A percentile compares a stretch with the other conserved stretches of the same genome.
Evolutionary conservation across 2,113 vertebrate species (phyloP).

Genomic region (Gila orcuttii): DNA sequence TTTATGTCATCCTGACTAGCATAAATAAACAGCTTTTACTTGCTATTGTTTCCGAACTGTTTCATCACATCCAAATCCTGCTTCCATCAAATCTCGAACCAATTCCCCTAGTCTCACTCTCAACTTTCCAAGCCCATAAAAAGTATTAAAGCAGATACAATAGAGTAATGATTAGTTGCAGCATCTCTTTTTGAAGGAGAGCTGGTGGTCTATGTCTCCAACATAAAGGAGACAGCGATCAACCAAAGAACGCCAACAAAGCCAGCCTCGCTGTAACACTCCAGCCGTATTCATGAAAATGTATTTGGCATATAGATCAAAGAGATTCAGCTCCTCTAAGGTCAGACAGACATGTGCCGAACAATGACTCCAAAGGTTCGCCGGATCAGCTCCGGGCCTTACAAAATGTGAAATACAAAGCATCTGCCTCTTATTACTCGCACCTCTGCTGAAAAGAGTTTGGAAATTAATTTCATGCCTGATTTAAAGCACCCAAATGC

Average conservation of each 20-base stretch:
- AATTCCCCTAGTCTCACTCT: background rate
- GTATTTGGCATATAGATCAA: slow-evolving; percentile 45
- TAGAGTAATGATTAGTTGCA: background rate
- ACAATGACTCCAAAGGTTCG: slow-evolving; percentile 53
- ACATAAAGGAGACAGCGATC: slow-evolving; percentile 3
- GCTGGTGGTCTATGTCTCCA: background rate
- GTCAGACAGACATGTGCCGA: slow-evolving; percentile 54
- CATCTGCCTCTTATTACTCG: slow-evolving; percentile 62
- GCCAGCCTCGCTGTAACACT: background rate
- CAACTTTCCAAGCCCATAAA: background rate
- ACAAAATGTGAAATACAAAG: slow-evolving; percentile 59
- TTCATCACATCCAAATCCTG: too few relatives aligned
- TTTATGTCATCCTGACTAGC: too few relatives aligned
- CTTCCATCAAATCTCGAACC: background rate
- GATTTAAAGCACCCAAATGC: slow-evolving; percentile 69
- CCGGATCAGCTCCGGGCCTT: slow-evolving; percentile 43
- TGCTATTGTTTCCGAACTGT: too few relatives aligned
- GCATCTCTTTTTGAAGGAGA: background rate
- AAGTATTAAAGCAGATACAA: background rate
- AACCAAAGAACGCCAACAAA: background rate
- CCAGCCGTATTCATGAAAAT: slow-evolving; percentile 26
- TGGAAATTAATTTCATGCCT: slow-evolving; percentile 75
- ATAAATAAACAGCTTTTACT: too few relatives aligned
- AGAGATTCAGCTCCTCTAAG: slow-evolving; percentile 43
- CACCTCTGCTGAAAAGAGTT: slow-evolving; percentile 56